Base-by-base conservation (phyloP, 2,113 vertebrate species). In the Oncorhynchus keta region DNA sequence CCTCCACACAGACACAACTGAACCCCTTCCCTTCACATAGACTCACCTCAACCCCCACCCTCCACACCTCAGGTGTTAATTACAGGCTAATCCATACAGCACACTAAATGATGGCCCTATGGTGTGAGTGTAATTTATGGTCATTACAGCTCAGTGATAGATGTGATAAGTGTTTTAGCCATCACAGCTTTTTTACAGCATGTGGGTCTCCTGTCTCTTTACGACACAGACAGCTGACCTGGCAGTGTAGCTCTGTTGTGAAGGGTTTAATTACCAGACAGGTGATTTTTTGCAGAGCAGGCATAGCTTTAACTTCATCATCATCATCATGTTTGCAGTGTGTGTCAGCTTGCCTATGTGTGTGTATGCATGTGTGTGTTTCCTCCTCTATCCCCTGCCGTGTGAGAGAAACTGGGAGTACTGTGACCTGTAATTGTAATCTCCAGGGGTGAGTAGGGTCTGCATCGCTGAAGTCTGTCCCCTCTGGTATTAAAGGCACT, bases 31-130 rank as follows among this genome's bases (percentile, higher is more conserved):
- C 30, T 32, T 4, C 30, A 32, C 30, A 32, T 5, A 32, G 32
- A 32, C 32, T 6, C 32, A 32, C 5, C 32, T 35, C 32, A 35
- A 35, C 32, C 32, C 32, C 32, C 5, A 28, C 28, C 28, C 28
- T 28, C 26, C 26, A 28, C 26, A 28, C 26, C 26, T 3, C 72
- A 68, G 73, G 81, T 88, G 87, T 90, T 91, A 92, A 91, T 92
- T 88, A 90, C 87, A 89, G 61, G 14, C 77, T 85, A 83, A 92
- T 92, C 89, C 8, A 92, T 92, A 88, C 28, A 73, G 75, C 81
- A 79, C 86, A 73, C 78, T 86, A 83, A 85, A 84, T 64, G 71
- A 84, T 77, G 76, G 73, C 84, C 79, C 69, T 48, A 55, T 81
- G 22, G 68, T 48, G 76, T 67, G 73, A 12, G 14, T 72, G 70